Percentiles rank a stretch among this genome's conserved stretches.
These are phyloP conservation scores for Ptilorrhoa leucosticta DNA, from an alignment of 2,113 vertebrate species.

Conservation along the genomic window DNA sequence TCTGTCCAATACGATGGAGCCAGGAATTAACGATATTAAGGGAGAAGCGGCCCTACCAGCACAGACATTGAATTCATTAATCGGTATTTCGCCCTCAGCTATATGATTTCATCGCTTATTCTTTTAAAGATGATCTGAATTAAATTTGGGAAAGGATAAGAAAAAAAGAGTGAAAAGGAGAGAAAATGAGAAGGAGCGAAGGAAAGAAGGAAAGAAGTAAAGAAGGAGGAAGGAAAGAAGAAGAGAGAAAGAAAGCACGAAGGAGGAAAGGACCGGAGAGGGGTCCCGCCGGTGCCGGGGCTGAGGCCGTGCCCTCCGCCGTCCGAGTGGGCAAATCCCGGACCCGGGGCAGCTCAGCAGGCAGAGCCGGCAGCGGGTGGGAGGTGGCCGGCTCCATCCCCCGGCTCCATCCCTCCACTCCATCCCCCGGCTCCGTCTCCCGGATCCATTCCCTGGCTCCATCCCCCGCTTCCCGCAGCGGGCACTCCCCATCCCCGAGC, in stretches of 20 bases:
- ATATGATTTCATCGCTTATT: not conserved
- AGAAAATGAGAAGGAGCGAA: not conserved
- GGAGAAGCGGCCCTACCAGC: not conserved
- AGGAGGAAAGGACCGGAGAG: not conserved
- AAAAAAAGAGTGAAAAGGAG: not conserved
- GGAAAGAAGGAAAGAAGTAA: no score
- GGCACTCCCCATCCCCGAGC: not conserved
- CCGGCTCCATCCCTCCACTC: not conserved
- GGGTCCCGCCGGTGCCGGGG: no score
- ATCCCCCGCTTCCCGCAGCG: not conserved
- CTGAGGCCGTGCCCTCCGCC: not conserved
- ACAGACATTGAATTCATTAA: not conserved
- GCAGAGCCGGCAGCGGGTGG: not conserved
- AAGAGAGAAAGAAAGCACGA: not conserved
- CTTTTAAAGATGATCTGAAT: not conserved
- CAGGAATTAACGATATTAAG: not conserved
- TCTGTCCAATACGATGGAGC: not conserved
- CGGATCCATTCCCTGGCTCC: no score
- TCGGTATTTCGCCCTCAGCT: not conserved
- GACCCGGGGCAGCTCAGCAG: not conserved
- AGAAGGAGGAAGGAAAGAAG: no score
- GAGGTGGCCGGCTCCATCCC: no score
- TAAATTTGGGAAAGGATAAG: not conserved
- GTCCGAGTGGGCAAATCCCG: rapidly evolving
- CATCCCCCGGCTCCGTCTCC: not conserved